These are phyloP conservation scores for Glareola pratincola DNA, from an alignment of 2,113 vertebrate genomes.

Conservation along the genomic window DNA sequence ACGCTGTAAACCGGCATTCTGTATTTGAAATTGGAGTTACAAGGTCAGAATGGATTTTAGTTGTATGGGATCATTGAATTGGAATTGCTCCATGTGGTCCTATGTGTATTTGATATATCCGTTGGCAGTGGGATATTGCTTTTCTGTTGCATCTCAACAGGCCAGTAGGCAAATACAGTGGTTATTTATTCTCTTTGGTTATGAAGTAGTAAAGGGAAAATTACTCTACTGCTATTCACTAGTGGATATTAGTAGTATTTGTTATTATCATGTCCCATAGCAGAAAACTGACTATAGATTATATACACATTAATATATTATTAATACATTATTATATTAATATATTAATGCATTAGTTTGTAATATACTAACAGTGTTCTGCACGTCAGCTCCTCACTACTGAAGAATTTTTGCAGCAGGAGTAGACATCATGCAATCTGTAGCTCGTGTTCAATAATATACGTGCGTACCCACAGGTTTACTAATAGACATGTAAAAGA, in stretches of 20 bases:
- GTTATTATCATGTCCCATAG: not conserved
- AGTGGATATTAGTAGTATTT: not conserved
- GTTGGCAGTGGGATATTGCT: not conserved
- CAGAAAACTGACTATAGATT: not conserved
- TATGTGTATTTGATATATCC: accelerated
- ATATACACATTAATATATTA: too few relatives aligned
- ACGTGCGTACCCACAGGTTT: too few relatives aligned
- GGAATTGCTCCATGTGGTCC: not conserved
- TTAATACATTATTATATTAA: too few relatives aligned
- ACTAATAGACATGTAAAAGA: accelerated
- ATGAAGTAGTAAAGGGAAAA: not conserved
- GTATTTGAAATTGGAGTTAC: not conserved
- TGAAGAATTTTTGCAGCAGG: not conserved
- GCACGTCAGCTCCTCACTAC: not conserved
- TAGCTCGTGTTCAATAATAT: accelerated
- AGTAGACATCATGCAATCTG: not conserved
- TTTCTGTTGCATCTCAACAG: not conserved
- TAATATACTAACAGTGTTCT: not conserved
- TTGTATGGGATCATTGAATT: not conserved
- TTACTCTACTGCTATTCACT: not conserved
- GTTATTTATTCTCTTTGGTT: not conserved
- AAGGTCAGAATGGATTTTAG: not conserved
- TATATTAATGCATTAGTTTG: not conserved
- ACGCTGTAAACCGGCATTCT: not conserved
- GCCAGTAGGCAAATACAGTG: not conserved